Percentiles rank a stretch among this genome's conserved stretches.
phyloP scores from a whole-genome alignment of 2,113 vertebrate species.

The Eublepharis macularius region DNA sequence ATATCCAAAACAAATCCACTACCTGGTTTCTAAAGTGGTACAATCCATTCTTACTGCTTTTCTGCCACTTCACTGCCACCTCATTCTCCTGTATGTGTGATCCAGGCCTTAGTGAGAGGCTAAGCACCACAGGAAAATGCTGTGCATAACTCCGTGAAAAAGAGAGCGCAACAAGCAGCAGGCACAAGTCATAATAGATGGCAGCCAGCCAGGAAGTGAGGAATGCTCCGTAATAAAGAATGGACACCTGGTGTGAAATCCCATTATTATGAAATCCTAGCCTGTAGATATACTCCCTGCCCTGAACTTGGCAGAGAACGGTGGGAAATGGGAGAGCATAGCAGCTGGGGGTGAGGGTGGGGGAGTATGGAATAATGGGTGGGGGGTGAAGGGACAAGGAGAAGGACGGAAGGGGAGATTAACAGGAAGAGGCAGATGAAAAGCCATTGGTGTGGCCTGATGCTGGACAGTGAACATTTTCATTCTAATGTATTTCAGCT shows the following conservation, averaged over 20 bases:
- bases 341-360: no score
- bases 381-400: neutral
- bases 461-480: neutral
- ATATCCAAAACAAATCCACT: no score
- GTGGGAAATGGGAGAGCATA: neutral
- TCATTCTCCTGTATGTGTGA: no score
- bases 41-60: no score
- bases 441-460: neutral
- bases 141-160: neutral
- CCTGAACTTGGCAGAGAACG: neutral
- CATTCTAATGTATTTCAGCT: neutral
- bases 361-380: neutral
- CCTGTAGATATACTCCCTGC: neutral
- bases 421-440: neutral
- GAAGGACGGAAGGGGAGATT: neutral
- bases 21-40: no score
- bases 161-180: neutral
- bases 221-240: neutral
- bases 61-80: no score
- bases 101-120: neutral
- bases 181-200: neutral
- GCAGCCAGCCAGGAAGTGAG: neutral
- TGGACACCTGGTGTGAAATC: slow-evolving; percentile 1
- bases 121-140: neutral
- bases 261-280: slow-evolving; percentile 6